phyloP scores from a whole-genome alignment of 1,140 invertebrate species.

The Apis cerana region DNA sequence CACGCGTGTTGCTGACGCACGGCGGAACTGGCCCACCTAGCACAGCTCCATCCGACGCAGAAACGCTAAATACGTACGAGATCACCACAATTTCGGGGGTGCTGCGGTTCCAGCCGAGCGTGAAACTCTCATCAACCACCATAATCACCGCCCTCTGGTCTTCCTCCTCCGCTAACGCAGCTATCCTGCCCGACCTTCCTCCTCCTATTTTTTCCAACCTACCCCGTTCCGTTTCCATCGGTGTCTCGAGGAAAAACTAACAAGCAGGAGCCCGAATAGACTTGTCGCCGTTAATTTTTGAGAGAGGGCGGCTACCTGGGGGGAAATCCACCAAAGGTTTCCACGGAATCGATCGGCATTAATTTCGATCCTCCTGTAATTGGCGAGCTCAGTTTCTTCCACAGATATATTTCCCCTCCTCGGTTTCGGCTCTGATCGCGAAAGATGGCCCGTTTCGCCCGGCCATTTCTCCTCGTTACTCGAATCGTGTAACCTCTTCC shows the following conservation, averaged over 20 bases:
- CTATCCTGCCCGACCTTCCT: not conserved
- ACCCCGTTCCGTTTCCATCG: not conserved
- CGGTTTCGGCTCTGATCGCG: constrained; percentile 21
- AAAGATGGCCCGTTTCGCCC: constrained; percentile 36
- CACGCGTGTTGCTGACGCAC: not conserved
- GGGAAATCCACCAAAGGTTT: not conserved
- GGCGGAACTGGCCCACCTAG: not conserved
- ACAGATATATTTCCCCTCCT: constrained; percentile 25
- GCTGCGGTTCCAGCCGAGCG: constrained; percentile 70
- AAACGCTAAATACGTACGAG: constrained; percentile 69
- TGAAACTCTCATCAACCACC: constrained; percentile 77
- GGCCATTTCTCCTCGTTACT: constrained; percentile 50
- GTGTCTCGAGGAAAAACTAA: constrained; percentile 4
- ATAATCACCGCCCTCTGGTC: constrained; percentile 69
- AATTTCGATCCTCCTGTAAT: constrained; percentile 50
- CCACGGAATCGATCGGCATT: constrained; percentile 41
- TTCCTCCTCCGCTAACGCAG: constrained; percentile 29
- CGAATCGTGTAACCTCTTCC: not conserved
- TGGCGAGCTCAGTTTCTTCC: constrained; percentile 36
- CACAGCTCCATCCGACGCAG: constrained; percentile 67
- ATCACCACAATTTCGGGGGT: constrained; percentile 72
- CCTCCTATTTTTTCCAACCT: too few species aligned
- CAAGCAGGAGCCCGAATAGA: constrained; percentile 23
- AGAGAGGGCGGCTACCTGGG: not conserved
- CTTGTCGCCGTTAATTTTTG: constrained; percentile 58